phyloP scores from a whole-genome alignment of 2,113 vertebrate genomes.

The Bujurquina vittata region DNA sequence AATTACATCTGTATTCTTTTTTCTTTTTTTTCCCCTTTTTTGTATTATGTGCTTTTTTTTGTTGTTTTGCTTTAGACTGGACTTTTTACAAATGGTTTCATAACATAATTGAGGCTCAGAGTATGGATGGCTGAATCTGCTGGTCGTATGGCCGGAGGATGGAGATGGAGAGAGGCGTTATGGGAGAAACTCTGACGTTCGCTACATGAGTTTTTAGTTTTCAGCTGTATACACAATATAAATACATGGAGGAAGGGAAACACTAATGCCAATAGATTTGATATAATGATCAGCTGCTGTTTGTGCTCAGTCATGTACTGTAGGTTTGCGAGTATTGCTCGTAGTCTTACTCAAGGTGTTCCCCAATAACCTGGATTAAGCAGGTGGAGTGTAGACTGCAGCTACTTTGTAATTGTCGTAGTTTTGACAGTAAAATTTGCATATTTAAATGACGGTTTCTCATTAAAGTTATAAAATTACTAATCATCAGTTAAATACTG shows the following conservation, averaged over 20 bases:
- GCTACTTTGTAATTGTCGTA: slow-evolving; percentile 57
- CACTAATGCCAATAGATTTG: slow-evolving; percentile 51
- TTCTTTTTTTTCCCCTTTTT: slow-evolving; percentile 46
- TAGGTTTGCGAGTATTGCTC: slow-evolving; percentile 68
- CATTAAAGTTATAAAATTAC: slow-evolving; percentile 61
- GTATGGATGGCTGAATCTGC: slow-evolving; percentile 79
- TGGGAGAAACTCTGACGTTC: slow-evolving; percentile 45
- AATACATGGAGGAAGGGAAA: slow-evolving; percentile 46
- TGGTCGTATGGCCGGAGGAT: slow-evolving; percentile 81
- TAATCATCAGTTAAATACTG: slow-evolving; percentile 63
- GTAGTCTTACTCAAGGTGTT: slow-evolving; percentile 59
- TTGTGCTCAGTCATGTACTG: slow-evolving; percentile 75
- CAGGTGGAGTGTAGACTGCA: slow-evolving; percentile 32
- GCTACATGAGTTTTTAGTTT: slow-evolving; percentile 60
- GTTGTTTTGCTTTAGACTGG: slow-evolving; percentile 44
- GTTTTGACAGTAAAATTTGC: slow-evolving; percentile 64
- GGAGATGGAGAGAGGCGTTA: slow-evolving; percentile 71
- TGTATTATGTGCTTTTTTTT: slow-evolving; percentile 65
- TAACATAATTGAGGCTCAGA: slow-evolving; percentile 73
- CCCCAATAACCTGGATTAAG: slow-evolving; percentile 57
- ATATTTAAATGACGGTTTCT: slow-evolving; percentile 63
- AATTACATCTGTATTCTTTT: slow-evolving; percentile 41
- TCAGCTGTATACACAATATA: slow-evolving; percentile 63
- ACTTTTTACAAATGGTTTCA: slow-evolving; percentile 65
- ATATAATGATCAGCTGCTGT: slow-evolving; percentile 55